phyloP scores from a whole-genome alignment of 23 tunicate species.

The Trididemnum clinides region DNA sequence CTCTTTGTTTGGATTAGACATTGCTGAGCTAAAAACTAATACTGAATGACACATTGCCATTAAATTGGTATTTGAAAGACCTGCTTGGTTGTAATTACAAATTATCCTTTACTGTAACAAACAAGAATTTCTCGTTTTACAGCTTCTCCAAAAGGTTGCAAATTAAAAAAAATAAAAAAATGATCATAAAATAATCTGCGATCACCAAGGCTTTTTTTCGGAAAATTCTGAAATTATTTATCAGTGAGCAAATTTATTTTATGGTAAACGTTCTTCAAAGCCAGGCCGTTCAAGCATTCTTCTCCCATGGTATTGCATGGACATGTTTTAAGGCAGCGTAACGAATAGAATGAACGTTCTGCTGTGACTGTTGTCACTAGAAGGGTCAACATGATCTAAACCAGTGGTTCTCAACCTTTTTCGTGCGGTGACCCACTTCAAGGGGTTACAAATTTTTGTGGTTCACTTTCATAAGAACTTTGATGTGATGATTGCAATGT shows the following conservation, averaged over 20 bases:
- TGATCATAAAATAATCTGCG: background rate
- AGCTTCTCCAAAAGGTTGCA: background rate
- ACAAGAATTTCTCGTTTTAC: background rate
- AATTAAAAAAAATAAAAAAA: background rate
- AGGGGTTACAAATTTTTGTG: too few relatives aligned
- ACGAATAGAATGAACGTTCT: constrained; percentile 4
- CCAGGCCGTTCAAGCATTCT: constrained; percentile 17
- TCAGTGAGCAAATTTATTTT: background rate
- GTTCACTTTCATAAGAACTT: too few relatives aligned
- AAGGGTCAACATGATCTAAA: constrained; percentile 14
- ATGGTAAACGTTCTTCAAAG: background rate
- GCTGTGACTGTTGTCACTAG: constrained; percentile 27
- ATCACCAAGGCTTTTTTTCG: background rate
- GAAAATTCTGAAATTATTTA: background rate
- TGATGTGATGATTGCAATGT: too few relatives aligned
- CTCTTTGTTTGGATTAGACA: too few relatives aligned
- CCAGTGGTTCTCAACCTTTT: too few relatives aligned
- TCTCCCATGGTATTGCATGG: background rate
- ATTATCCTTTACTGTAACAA: too few relatives aligned
- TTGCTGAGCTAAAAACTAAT: too few relatives aligned
- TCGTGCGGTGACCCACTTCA: too few relatives aligned
- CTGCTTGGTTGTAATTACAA: too few relatives aligned
- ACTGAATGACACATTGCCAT: too few relatives aligned
- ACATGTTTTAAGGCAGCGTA: constrained; percentile 25
- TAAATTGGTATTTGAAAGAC: too few relatives aligned